Evolutionary conservation across 1,140 invertebrate genomes (phyloP), one percentile per base, ranked within the genome.

Genomic region (Acarapis woodi): DNA sequence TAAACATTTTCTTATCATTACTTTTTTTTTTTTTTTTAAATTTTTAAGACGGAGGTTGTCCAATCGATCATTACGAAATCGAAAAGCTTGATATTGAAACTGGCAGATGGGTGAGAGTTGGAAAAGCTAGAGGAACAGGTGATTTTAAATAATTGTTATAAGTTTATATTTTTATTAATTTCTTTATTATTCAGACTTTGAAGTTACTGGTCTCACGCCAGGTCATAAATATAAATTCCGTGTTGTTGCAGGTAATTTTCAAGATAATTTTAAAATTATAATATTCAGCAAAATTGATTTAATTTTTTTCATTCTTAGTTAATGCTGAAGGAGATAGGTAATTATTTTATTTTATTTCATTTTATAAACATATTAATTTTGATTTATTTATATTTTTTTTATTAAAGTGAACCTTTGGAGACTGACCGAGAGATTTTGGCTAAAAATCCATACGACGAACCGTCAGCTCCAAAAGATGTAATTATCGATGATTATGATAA

Each of bases 371-470:
- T n/a, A n/a, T n/a, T n/a, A n/a, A n/a, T n/a, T n/a, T n/a, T n/a
- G n/a, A n/a, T n/a, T n/a, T n/a, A n/a, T n/a, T n/a, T n/a, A n/a
- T n/a, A n/a, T n/a, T n/a, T n/a, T n/a, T n/a, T n/a, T n/a, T n/a
- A n/a, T n/a, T n/a, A n/a, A n/a, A n/a, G n/a, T 55, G 82, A 93
- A 53, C 80, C 82, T 33, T 71, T 77, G 18, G 57, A 71, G 6
- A 78, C 83, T 48, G 69, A 61, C 41, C 83, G 78, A 51, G 67
- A 74, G 21, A 70, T 87, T 20, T 54, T 90, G 31, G 85, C 87
- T 25, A 94, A 94, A 59, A 83, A 96, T 71, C 87, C 87, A 45
- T 96, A 82, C 78, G 77, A 90, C 59, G 80, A 85, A 57, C 82
- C 85, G 32, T 72, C 77, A 18, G 87, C 88, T 50, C 85, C 85